phyloP scores from a whole-genome alignment of 2,113 vertebrate genomes.

The Gavia stellata region DNA sequence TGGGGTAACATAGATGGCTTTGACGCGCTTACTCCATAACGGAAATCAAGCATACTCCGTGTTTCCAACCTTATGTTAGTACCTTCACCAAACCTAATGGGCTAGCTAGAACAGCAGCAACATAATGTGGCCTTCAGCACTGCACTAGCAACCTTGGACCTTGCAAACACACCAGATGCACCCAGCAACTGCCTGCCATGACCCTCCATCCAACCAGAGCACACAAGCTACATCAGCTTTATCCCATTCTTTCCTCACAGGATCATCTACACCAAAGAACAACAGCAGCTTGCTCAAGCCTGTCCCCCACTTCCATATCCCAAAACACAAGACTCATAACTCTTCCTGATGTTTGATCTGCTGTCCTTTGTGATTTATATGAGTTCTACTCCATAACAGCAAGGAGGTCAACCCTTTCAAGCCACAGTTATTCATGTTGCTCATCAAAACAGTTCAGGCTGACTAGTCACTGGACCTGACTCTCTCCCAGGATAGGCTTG shows the following conservation, averaged over 20 bases:
- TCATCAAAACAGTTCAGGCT: neutral
- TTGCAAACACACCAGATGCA: neutral
- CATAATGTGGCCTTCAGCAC: neutral
- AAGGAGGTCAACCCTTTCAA: neutral
- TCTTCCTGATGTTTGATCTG: neutral
- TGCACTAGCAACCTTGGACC: neutral
- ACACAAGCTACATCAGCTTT: neutral
- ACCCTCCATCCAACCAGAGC: neutral
- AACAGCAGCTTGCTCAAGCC: neutral
- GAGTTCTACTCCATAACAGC: neutral
- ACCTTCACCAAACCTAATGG: neutral
- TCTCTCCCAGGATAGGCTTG: neutral
- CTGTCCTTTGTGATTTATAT: neutral
- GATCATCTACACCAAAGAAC: neutral
- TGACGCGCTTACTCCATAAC: neutral
- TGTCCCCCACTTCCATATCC: neutral
- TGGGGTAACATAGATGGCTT: neutral
- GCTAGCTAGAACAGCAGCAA: neutral
- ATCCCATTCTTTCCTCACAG: neutral
- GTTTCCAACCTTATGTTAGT: neutral
- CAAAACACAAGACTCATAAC: neutral
- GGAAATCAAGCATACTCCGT: neutral
- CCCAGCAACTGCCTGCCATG: neutral
- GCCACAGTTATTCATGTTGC: neutral
- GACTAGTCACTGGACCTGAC: neutral